phyloP scores from a whole-genome alignment of 2,113 vertebrate species.

The Myiagra hebetior region DNA sequence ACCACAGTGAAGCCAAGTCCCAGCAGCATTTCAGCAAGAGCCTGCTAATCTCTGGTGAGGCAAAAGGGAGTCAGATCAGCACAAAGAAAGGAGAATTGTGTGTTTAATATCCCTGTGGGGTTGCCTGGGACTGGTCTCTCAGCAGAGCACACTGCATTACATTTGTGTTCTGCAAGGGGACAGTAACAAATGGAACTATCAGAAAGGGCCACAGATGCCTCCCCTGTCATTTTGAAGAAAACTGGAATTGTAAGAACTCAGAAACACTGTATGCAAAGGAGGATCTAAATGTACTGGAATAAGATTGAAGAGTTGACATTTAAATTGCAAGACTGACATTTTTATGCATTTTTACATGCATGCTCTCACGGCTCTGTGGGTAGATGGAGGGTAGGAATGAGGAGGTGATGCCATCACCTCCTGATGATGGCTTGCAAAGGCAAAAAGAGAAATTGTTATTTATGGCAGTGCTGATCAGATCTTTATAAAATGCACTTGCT shows the following conservation, averaged over 20 bases:
- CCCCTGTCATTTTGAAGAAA: not conserved
- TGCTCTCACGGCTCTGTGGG: not conserved
- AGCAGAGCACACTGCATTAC: not conserved
- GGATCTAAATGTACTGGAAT: not conserved
- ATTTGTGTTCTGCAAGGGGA: constrained; percentile 29
- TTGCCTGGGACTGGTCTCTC: not conserved
- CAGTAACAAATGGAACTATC: not conserved
- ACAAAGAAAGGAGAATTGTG: not conserved
- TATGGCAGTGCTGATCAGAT: not conserved
- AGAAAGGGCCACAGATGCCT: not conserved
- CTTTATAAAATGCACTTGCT: not conserved
- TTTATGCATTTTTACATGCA: not conserved
- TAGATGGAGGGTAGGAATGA: not conserved
- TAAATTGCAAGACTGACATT: constrained; percentile 13
- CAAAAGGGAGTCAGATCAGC: not conserved
- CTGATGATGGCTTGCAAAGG: not conserved
- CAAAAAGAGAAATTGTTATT: not conserved
- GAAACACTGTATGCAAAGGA: not conserved
- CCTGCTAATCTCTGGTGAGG: not conserved
- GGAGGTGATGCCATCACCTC: not conserved
- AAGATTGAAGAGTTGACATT: constrained; percentile 39
- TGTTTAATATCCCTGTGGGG: not conserved
- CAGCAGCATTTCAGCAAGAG: not conserved
- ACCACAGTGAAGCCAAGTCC: not conserved
- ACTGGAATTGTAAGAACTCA: not conserved